These are phyloP conservation scores for Heterohyrax brucei DNA, from an alignment of 2,797 vertebrate genomes.

Conservation along the genomic window DNA sequence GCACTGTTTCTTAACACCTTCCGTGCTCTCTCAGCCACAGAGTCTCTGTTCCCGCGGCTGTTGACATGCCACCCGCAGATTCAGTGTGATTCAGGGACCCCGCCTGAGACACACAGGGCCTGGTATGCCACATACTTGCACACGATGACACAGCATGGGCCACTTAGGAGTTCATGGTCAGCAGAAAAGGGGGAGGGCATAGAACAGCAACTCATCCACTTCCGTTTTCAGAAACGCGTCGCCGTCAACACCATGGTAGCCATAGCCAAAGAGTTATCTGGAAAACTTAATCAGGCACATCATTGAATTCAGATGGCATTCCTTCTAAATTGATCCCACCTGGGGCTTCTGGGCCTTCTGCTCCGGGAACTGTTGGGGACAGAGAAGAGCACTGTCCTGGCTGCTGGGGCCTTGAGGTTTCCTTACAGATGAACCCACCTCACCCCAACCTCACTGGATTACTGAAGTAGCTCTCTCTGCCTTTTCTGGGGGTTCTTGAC, in stretches of 20 bases:
- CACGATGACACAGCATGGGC: accelerated
- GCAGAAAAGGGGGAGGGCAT: accelerated
- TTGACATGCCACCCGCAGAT: neutral
- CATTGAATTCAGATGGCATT: neutral
- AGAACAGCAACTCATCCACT: neutral
- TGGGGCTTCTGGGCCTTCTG: neutral
- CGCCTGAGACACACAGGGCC: accelerated
- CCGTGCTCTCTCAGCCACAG: neutral
- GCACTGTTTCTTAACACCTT: neutral
- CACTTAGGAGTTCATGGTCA: neutral
- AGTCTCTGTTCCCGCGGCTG: neutral
- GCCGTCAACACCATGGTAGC: neutral
- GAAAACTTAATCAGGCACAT: neutral
- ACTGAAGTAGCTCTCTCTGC: accelerated
- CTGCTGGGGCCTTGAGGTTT: accelerated
- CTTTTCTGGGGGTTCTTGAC: neutral
- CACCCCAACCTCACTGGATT: accelerated
- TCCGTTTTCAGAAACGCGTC: accelerated
- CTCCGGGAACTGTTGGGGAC: accelerated
- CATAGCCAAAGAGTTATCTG: neutral
- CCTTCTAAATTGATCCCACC: neutral
- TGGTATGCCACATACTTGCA: too few relatives aligned
- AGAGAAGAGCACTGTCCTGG: accelerated
- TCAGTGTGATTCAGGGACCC: neutral
- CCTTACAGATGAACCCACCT: accelerated